phyloP scores from a whole-genome alignment of 2,888 invertebrate genomes.

The Noctua comes region DNA sequence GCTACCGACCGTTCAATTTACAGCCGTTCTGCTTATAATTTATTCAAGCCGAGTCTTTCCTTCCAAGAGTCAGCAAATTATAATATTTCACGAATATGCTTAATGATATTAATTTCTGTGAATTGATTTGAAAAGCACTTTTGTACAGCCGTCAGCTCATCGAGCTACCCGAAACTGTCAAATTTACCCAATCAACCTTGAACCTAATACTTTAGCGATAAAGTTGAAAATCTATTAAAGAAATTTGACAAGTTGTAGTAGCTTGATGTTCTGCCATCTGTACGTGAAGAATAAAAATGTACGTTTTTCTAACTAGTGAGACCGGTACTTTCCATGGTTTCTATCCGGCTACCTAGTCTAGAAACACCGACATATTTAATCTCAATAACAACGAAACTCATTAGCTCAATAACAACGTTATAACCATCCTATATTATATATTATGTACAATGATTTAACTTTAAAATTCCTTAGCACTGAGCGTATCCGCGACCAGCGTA shows the following conservation, averaged over 20 bases:
- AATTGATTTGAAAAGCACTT: not conserved
- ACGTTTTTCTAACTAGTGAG: not conserved
- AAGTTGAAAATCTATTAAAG: too few species aligned
- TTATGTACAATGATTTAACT: not conserved
- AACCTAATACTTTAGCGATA: too few species aligned
- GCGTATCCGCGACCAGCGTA: not conserved
- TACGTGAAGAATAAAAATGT: too few species aligned
- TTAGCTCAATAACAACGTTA: not conserved
- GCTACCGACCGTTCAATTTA: constrained; percentile 1
- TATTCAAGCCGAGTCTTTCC: not conserved
- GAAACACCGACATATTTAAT: not conserved
- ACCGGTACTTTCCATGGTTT: not conserved
- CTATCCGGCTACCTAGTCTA: not conserved
- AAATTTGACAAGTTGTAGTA: too few species aligned
- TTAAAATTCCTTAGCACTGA: not conserved
- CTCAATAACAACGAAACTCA: not conserved
- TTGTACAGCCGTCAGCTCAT: not conserved
- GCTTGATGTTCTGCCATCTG: too few species aligned
- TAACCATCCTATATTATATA: not conserved
- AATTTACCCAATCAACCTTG: too few species aligned
- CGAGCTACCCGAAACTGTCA: too few species aligned
- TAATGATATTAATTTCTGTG: not conserved
- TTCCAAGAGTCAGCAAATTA: too few species aligned
- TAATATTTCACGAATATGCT: not conserved
- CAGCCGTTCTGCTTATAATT: constrained; percentile 1